Percentiles rank a stretch among this genome's conserved stretches.
phyloP scores from a whole-genome alignment of 2,888 invertebrate genomes.

The Catocala fraxini region DNA sequence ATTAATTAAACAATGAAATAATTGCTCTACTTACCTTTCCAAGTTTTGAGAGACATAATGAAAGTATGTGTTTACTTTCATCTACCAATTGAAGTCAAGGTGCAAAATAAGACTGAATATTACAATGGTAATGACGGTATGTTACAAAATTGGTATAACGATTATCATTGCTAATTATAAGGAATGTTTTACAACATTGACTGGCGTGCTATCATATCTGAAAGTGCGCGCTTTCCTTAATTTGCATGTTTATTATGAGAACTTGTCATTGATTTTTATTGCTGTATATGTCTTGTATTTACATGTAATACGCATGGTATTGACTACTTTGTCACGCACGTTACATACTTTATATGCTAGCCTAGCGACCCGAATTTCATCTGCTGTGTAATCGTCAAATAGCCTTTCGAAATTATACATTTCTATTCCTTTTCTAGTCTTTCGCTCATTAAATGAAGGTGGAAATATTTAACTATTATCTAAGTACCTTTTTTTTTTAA shows the following conservation, averaged over 20 bases:
- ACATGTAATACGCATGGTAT: background rate
- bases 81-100: constrained; percentile 35
- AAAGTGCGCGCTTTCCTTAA: constrained; percentile 54
- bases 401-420: too few relatives aligned
- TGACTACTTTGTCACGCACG: background rate
- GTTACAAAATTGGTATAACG: constrained; percentile 24
- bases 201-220: constrained; percentile 39
- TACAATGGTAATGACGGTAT: constrained; percentile 21
- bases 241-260: constrained; percentile 52
- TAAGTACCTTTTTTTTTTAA: too few relatives aligned
- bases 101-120: constrained; percentile 15
- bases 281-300: constrained; percentile 2
- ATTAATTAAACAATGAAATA: too few relatives aligned
- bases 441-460: too few relatives aligned
- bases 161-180: constrained; percentile 43
- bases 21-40: constrained; percentile 1
- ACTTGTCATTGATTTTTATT: constrained; percentile 20
- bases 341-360: background rate
- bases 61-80: constrained; percentile 31
- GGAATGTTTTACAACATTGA: constrained; percentile 21
- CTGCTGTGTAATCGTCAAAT: too few relatives aligned
- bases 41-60: constrained; percentile 11
- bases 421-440: too few relatives aligned
- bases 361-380: background rate
- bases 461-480: too few relatives aligned